Evolutionary conservation across 2,888 invertebrate species (phyloP).

Genomic region (Camponotus fellah): DNA sequence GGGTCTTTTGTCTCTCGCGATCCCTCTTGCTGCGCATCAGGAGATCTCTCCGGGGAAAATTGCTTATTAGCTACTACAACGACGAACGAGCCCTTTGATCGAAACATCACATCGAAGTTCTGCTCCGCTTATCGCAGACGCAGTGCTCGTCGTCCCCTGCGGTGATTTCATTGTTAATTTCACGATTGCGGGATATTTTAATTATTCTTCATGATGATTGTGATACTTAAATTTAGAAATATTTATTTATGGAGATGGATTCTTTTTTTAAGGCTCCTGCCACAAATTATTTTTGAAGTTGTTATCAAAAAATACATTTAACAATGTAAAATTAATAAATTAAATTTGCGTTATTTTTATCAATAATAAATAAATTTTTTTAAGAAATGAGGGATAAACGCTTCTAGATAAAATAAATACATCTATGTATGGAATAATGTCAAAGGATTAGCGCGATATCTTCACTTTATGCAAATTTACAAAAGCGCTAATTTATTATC

Average conservation of each 20-base stretch:
- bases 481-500: background rate
- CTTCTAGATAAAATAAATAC: background rate
- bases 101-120: background rate
- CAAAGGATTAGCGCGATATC: background rate
- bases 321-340: background rate
- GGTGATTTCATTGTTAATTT: constrained; percentile 1
- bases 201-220: background rate
- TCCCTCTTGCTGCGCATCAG: background rate
- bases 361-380: background rate
- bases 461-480: background rate
- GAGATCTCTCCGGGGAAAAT: constrained; percentile 34
- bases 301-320: background rate
- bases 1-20: constrained; percentile 23
- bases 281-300: background rate
- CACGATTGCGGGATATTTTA: background rate
- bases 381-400: background rate
- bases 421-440: background rate
- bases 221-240: background rate
- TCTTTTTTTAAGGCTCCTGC: background rate
- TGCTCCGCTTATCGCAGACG: constrained; percentile 7
- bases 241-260: background rate
- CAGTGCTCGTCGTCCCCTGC: background rate
- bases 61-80: constrained; percentile 35
- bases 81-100: constrained; percentile 31
- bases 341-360: background rate